These are phyloP conservation scores for Himantopus leucocephalus DNA, from an alignment of 2,113 vertebrate species.

Conservation along the genomic window DNA sequence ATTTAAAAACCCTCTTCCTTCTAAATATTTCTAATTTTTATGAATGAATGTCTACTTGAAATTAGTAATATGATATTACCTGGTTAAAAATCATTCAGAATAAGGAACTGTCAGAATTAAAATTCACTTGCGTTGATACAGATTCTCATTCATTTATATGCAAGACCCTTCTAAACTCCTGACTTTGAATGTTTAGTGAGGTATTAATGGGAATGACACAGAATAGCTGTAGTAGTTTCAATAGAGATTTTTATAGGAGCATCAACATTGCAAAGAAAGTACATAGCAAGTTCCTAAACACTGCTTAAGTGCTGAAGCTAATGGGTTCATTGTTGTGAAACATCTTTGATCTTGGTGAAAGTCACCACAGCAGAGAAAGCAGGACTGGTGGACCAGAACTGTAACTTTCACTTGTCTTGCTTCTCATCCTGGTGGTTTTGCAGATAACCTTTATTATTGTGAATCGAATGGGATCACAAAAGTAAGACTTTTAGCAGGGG, in stretches of 20 bases:
- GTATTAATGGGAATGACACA: not conserved
- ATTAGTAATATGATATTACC: not conserved
- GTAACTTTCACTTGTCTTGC: rapidly evolving
- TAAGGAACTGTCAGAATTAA: not conserved
- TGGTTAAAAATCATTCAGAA: not conserved
- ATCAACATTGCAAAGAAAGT: not conserved
- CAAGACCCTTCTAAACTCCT: not conserved
- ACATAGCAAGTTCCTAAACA: not conserved
- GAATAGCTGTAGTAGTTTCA: not conserved
- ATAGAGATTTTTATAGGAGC: not conserved
- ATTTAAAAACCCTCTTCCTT: not conserved
- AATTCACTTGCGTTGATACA: not conserved
- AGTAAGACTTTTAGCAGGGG: not conserved
- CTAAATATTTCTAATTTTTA: not conserved
- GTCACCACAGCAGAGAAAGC: not conserved
- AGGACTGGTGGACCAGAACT: not conserved
- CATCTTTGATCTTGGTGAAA: not conserved
- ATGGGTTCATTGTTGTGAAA: not conserved
- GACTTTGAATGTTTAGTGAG: not conserved
- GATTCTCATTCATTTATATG: not conserved
- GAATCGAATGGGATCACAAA: not conserved
- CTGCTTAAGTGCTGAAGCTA: not conserved
- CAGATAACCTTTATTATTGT: not conserved
- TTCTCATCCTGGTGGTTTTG: not conserved
- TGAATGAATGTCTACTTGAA: not conserved